These are phyloP conservation scores for Scaptodrosophila latifasciaeformis DNA, from an alignment of 2,888 invertebrate species.

Conservation along the genomic window DNA sequence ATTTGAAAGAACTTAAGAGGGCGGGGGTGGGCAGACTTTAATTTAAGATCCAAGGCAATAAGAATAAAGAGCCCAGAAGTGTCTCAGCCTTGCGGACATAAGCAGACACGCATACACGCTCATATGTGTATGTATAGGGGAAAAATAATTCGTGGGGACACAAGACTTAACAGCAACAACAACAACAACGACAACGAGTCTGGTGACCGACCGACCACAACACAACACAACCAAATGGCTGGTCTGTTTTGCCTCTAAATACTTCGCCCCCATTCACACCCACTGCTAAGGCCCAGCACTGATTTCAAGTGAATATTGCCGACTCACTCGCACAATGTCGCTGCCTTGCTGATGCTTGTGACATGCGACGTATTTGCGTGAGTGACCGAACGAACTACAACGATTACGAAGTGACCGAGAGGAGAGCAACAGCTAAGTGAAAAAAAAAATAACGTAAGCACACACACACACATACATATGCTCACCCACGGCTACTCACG, in stretches of 20 bases:
- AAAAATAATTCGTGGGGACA: constrained; percentile 35
- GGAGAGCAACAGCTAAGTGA: background rate
- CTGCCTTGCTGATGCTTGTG: constrained; percentile 59
- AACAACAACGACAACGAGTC: constrained; percentile 12
- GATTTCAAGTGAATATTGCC: constrained; percentile 33
- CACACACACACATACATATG: constrained; percentile 16
- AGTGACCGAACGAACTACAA: constrained; percentile 48
- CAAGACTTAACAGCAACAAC: no score
- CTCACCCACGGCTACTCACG: constrained; percentile 23
- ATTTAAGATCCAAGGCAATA: background rate
- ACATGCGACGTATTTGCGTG: constrained; percentile 68
- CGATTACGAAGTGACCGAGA: constrained; percentile 21
- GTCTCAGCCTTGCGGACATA: constrained; percentile 14
- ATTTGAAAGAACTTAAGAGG: no score
- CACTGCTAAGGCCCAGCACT: no score
- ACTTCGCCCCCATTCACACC: no score
- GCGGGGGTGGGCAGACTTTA: background rate
- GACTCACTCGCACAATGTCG: constrained; percentile 58
- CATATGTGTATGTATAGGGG: constrained; percentile 14
- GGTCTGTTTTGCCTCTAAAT: no score
- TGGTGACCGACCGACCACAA: no score
- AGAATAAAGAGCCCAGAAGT: background rate
- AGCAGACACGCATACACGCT: constrained; percentile 14
- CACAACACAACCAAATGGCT: constrained; percentile 18
- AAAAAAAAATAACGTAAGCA: constrained; percentile 17